A percentile compares a stretch with the other conserved stretches of the same genome.
These are phyloP conservation scores for Epinephelus malabaricus DNA, from an alignment of 2,797 vertebrate genomes.

Conservation along the genomic window DNA sequence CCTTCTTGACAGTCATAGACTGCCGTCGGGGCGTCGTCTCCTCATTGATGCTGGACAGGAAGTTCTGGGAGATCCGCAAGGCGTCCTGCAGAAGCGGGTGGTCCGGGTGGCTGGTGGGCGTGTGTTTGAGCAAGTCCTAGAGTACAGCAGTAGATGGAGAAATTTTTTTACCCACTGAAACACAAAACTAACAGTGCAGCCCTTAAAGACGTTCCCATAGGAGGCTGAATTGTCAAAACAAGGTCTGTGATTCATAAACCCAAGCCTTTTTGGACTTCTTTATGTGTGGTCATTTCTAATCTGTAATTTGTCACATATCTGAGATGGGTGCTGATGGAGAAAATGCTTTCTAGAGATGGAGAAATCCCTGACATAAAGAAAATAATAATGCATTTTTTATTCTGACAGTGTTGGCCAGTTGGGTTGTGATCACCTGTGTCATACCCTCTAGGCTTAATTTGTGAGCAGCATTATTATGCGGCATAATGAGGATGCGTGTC, in stretches of 20 bases:
- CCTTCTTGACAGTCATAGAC: slow-evolving; percentile 96
- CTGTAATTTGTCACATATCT: background rate
- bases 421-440: background rate
- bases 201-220: no score
- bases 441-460: background rate
- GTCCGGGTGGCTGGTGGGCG: slow-evolving; percentile 93
- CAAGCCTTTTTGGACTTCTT: background rate
- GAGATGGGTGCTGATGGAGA: background rate
- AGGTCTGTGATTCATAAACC: no score
- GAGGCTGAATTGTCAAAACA: no score
- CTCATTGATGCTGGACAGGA: slow-evolving; percentile 98
- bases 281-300: background rate
- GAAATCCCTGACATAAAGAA: background rate
- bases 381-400: background rate
- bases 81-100: slow-evolving; percentile 95
- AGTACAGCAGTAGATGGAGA: background rate
- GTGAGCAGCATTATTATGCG: background rate
- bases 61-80: slow-evolving; percentile 97
- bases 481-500: background rate
- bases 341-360: background rate
- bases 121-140: slow-evolving; percentile 98
- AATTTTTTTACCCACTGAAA: background rate
- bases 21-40: slow-evolving; percentile 96
- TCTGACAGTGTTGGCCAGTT: background rate
- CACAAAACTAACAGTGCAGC: no score